Conservation (phyloP, 2,797 vertebrate species). For the Hydrocynus forskahlii region DNA sequence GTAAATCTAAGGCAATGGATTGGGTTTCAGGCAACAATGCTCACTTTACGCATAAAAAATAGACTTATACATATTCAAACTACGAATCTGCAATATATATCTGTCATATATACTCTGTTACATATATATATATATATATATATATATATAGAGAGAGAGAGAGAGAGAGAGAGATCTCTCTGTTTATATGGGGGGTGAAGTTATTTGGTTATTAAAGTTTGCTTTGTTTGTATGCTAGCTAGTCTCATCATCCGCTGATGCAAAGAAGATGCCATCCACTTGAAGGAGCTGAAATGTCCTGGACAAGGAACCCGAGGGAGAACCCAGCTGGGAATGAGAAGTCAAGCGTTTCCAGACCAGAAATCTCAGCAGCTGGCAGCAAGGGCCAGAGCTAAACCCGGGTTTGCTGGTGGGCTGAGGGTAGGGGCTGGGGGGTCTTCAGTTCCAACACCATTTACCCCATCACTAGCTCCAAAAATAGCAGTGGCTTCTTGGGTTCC, state of each 20-base stretch:
- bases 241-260: conserved; percentile 72
- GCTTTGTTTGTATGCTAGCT: conserved; percentile 65
- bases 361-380: conserved; percentile 59
- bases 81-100: conserved; percentile 74
- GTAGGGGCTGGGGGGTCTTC: conserved; percentile 71
- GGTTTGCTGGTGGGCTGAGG: conserved; percentile 73
- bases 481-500: conserved; percentile 59
- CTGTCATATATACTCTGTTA: conserved; percentile 71
- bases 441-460: conserved; percentile 83
- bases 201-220: conserved; percentile 80
- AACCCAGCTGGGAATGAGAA: no score
- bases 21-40: conserved; percentile 80
- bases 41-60: conserved; percentile 77
- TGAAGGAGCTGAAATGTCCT: conserved; percentile 41
- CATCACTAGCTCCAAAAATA: conserved; percentile 83
- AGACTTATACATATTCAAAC: conserved; percentile 79
- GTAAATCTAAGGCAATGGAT: conserved; percentile 83
- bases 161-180: no score
- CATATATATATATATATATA: conserved; percentile 63
- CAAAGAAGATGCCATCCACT: conserved; percentile 58
- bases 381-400: conserved; percentile 66
- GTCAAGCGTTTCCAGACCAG: conserved; percentile 44
- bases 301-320: conserved; percentile 1
- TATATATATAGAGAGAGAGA: conserved; percentile 55
- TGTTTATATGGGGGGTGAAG: conserved; percentile 58